Percentiles rank a stretch among this genome's conserved stretches.
Conservation (phyloP, 2,797 vertebrate species). For the Pseudotriccus pelzelni region DNA sequence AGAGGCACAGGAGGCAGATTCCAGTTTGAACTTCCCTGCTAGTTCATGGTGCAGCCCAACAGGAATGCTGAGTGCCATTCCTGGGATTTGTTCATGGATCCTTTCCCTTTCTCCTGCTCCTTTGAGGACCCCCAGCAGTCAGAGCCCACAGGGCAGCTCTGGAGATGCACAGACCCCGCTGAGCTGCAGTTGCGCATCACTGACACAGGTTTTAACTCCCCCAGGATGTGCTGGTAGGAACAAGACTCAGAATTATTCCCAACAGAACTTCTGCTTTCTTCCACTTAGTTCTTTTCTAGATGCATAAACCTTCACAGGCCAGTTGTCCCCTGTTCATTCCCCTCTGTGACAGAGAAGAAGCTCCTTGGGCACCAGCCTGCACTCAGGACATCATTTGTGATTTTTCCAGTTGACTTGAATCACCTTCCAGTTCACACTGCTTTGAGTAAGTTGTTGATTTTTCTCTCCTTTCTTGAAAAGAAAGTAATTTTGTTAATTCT, state of each 20-base stretch:
- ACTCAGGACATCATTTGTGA: background rate
- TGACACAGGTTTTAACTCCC: background rate
- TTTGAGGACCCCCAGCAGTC: background rate
- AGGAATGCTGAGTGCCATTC: background rate
- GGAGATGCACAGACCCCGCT: background rate
- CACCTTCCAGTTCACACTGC: background rate
- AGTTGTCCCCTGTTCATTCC: background rate
- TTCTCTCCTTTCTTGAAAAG: background rate
- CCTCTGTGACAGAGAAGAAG: too few relatives aligned
- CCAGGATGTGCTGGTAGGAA: background rate
- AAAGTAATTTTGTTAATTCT: background rate
- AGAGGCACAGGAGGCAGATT: background rate
- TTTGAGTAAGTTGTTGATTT: background rate
- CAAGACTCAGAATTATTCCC: background rate
- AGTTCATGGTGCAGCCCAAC: background rate
- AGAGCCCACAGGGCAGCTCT: background rate
- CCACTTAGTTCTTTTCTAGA: background rate
- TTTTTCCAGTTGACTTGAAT: background rate
- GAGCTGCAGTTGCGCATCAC: background rate
- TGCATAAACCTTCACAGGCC: background rate
- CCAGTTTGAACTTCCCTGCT: background rate
- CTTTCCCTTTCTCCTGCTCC: background rate
- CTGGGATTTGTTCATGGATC: background rate
- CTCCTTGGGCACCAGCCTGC: background rate
- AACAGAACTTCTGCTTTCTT: background rate